phyloP scores from a whole-genome alignment of 2,888 invertebrate species.

The Tuta absoluta region DNA sequence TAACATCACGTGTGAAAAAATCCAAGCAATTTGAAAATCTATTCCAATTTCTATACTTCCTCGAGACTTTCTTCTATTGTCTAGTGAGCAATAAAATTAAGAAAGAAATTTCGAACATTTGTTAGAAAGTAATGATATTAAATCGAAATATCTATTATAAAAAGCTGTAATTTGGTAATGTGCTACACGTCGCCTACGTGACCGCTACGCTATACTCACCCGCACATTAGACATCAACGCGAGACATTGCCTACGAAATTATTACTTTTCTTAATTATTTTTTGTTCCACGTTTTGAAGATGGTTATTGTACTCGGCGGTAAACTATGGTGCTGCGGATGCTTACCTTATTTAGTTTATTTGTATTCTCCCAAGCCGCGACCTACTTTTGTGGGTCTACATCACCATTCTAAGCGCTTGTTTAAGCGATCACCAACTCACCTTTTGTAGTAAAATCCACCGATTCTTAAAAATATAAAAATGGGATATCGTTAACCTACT shows the following conservation, averaged over 20 bases:
- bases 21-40: slow-evolving; percentile 14
- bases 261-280: not conserved
- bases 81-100: slow-evolving; percentile 33
- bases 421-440: slow-evolving; percentile 15
- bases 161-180: slow-evolving; percentile 19
- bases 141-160: slow-evolving; percentile 13
- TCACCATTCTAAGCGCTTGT: slow-evolving; percentile 11
- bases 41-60: slow-evolving; percentile 19
- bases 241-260: slow-evolving; percentile 32
- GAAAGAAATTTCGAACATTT: slow-evolving; percentile 40
- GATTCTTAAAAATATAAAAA: slow-evolving; percentile 37
- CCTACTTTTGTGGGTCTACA: slow-evolving; percentile 1
- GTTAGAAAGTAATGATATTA: slow-evolving; percentile 41
- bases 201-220: slow-evolving; percentile 37
- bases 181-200: slow-evolving; percentile 27
- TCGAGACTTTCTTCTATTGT: slow-evolving; percentile 41
- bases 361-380: not conserved
- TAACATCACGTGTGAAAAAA: slow-evolving; percentile 20
- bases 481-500: slow-evolving; percentile 45
- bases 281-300: not conserved
- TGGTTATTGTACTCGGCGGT: not conserved
- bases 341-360: slow-evolving; percentile 10
- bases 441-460: slow-evolving; percentile 12
- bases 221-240: slow-evolving; percentile 68
- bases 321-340: not conserved